Evolutionary conservation across 92 coral and sea anemone species (phyloP).

Genomic region (Actinernus sp.): DNA sequence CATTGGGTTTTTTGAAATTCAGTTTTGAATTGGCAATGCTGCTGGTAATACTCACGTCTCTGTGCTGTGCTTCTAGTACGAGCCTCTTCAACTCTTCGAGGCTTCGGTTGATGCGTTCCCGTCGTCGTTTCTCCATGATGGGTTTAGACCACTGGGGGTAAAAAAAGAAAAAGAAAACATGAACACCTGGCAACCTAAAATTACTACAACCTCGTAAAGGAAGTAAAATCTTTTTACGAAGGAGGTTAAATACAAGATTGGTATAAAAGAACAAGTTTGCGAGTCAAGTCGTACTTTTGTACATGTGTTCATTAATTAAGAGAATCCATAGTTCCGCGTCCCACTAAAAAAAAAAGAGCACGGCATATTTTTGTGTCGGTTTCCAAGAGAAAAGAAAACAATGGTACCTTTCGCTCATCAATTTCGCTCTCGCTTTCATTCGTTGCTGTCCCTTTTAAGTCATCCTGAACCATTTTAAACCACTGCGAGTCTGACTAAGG

Average conservation of each 20-base stretch:
- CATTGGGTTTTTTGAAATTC: too few relatives aligned
- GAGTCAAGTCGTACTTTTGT: too few relatives aligned
- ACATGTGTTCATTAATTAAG: too few relatives aligned
- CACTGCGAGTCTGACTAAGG: too few relatives aligned
- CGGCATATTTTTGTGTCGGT: too few relatives aligned
- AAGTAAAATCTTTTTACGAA: too few relatives aligned
- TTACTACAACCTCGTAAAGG: neutral
- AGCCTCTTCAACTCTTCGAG: constrained; percentile 84
- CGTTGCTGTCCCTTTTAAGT: constrained; percentile 15
- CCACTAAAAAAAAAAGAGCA: too few relatives aligned
- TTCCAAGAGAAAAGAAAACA: neutral
- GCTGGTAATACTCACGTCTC: constrained; percentile 76
- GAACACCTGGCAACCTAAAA: neutral
- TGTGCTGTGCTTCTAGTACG: constrained; percentile 86
- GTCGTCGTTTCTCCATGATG: constrained; percentile 93
- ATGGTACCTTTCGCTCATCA: constrained; percentile 66
- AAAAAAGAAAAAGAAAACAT: neutral
- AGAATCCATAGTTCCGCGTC: too few relatives aligned
- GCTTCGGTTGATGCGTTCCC: constrained; percentile 93
- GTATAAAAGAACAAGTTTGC: too few relatives aligned
- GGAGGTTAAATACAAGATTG: too few relatives aligned
- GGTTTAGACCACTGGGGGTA: constrained; percentile 89
- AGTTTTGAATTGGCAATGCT: neutral
- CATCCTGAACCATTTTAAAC: constrained; percentile 70
- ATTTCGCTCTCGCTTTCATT: constrained; percentile 41